These are phyloP conservation scores for Idaea straminata DNA, from an alignment of 2,888 invertebrate species.

Conservation along the genomic window DNA sequence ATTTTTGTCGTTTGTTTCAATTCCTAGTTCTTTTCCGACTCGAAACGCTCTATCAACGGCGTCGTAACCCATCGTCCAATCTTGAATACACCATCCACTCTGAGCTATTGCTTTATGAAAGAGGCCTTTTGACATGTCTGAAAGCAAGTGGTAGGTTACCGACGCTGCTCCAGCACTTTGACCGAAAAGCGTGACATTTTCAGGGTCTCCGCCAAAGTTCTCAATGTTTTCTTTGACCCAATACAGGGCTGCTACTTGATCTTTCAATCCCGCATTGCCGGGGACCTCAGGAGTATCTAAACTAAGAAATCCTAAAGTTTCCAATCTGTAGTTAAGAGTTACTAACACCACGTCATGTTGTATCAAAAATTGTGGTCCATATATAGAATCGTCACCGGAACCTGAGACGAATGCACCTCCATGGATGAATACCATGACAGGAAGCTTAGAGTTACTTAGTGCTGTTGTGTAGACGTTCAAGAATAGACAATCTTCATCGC, in stretches of 20 bases:
- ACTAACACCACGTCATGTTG: slow-evolving; percentile 24
- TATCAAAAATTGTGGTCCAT: slow-evolving; percentile 37
- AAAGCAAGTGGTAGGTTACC: slow-evolving; percentile 27
- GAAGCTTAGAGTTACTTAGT: slow-evolving; percentile 5
- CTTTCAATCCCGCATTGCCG: slow-evolving; percentile 77
- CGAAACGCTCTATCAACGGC: slow-evolving; percentile 34
- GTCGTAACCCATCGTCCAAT: slow-evolving; percentile 34
- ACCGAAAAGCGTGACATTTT: slow-evolving; percentile 35
- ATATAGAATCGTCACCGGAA: slow-evolving; percentile 37
- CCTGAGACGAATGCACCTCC: slow-evolving; percentile 42
- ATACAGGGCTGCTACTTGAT: slow-evolving; percentile 31
- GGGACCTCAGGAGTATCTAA: slow-evolving; percentile 66
- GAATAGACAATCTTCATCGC: slow-evolving; percentile 47
- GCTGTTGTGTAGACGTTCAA: slow-evolving; percentile 45
- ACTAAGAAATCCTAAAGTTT: slow-evolving; percentile 72
- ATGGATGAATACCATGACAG: slow-evolving; percentile 42
- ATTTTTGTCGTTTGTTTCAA: slow-evolving; percentile 31
- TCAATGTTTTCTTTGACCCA: slow-evolving; percentile 35
- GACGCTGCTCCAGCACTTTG: slow-evolving; percentile 31
- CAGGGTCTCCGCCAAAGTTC: slow-evolving; percentile 32
- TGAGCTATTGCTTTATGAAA: slow-evolving; percentile 36
- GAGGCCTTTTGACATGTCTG: slow-evolving; percentile 40
- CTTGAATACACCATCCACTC: slow-evolving; percentile 37
- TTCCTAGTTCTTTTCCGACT: slow-evolving; percentile 36
- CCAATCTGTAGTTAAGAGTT: slow-evolving; percentile 71